Evolutionary conservation across 2,113 vertebrate genomes (phyloP), one percentile per base, ranked within the genome.

Genomic region (Pheucticus melanocephalus): DNA sequence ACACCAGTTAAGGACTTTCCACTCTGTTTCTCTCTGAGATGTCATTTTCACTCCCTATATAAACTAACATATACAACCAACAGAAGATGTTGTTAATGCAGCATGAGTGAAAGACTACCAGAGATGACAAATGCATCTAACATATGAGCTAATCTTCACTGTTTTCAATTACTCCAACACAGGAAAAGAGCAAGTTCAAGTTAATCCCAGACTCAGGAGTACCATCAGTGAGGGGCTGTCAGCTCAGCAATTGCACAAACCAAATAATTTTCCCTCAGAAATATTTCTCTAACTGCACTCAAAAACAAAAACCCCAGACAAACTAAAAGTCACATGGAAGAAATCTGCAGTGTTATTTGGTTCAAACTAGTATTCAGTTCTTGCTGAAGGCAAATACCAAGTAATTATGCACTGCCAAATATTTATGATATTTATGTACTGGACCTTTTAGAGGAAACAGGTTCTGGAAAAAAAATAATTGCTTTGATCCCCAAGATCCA

Each of bases 21-120:
- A 80, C 39, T 53, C 50, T 0, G 0, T 51, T 91, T 82, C 56
- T 64, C 82, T 82, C 44, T 0, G 0, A 53, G 31, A 82, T 57
- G 28, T 63, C 65, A 84, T 89, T 91, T 95, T 69, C 71, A 81
- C 22, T 79, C 21, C 77, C 44, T 51, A 5, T 48, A 31, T 71
- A 68, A 90, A 61, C 27, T 10, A 81, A 39, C 57, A 57, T 9
- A 79, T 16, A 75, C 37, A 57, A 50, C 61, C 82, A 92, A 12
- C 40, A 91, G 86, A 91, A 44, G 64, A 72, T 47, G 75, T 13
- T 84, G 48, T 60, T 65, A 75, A 88, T 45, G 73, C 22, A 85
- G 72, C 48, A 72, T 22, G 25, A 82, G 30, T 42, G 39, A 82
- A 95, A 91, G 61, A 48, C 66, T 78, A 84, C n/a, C 45, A 50